Evolutionary conservation across 2,888 invertebrate genomes (phyloP).

Genomic region (Hydroisotoma schaefferi): DNA sequence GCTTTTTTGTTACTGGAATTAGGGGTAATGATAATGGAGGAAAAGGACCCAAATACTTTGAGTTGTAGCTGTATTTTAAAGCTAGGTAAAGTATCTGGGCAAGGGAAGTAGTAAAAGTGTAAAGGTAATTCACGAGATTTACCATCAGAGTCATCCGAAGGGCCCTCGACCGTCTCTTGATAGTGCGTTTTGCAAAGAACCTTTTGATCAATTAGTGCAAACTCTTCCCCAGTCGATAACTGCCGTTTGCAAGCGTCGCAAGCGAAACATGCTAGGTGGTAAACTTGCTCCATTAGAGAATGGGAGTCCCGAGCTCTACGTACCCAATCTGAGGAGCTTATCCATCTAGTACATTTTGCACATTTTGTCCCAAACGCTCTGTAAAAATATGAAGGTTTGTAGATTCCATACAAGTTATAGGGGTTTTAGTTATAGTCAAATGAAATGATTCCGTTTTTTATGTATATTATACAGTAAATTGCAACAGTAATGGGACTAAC

Average conservation of each 20-base stretch:
- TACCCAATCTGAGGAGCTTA: slow-evolving; percentile 56
- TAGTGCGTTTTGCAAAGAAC: slow-evolving; percentile 97
- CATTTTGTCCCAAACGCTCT: slow-evolving; percentile 58
- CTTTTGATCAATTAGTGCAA: slow-evolving; percentile 89
- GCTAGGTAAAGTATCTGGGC: too few species aligned
- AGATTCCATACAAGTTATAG: too few species aligned
- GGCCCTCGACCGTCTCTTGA: slow-evolving; percentile 63
- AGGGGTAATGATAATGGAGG: not conserved
- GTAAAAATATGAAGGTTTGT: slow-evolving; percentile 47
- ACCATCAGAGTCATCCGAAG: slow-evolving; percentile 38
- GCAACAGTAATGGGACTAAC: too few species aligned
- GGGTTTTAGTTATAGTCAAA: too few species aligned
- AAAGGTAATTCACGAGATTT: slow-evolving; percentile 4
- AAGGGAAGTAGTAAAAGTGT: too few species aligned
- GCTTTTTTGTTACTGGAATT: not conserved
- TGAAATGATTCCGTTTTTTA: too few species aligned
- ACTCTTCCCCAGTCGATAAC: slow-evolving; percentile 92
- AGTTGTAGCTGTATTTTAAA: too few species aligned
- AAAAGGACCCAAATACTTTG: too few species aligned
- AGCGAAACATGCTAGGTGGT: slow-evolving; percentile 80
- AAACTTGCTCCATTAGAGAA: slow-evolving; percentile 40
- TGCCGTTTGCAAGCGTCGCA: slow-evolving; percentile 94
- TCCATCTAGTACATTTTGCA: slow-evolving; percentile 57
- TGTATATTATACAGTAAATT: too few species aligned
- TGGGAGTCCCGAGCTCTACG: slow-evolving; percentile 36